A percentile compares a stretch with the other conserved stretches of the same genome.
These are phyloP conservation scores for Heloderma charlesbogerti DNA, from an alignment of 2,113 vertebrate genomes.

Conservation along the genomic window DNA sequence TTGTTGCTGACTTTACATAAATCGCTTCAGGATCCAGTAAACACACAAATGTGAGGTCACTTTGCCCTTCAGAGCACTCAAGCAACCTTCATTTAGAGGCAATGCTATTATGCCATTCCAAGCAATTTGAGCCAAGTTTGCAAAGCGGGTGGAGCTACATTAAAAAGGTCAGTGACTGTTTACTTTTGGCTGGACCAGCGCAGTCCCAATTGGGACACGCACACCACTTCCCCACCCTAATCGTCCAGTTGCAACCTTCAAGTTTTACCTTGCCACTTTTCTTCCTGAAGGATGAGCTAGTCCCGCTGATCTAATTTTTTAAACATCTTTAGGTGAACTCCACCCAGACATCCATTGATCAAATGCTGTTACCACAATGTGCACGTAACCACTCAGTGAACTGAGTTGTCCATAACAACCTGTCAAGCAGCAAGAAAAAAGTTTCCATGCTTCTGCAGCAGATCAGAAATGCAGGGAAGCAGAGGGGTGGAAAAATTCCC, in stretches of 20 bases:
- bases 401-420: not conserved
- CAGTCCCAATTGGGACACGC: not conserved
- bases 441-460: not conserved
- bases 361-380: not conserved
- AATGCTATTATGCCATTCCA: not conserved
- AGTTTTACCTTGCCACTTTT: not conserved
- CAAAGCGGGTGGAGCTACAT: not conserved
- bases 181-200: not conserved
- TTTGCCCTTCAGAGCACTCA: slow-evolving; percentile 4
- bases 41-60: not conserved
- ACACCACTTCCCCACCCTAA: not conserved
- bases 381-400: not conserved
- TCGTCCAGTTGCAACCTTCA: not conserved
- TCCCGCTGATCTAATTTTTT: not conserved
- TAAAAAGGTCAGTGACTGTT: not conserved
- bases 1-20: slow-evolving; percentile 2
- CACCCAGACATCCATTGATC: not conserved
- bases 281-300: not conserved
- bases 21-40: not conserved
- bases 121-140: not conserved
- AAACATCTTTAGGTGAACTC: not conserved
- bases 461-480: not conserved
- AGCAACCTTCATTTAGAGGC: not conserved
- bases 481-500: not conserved
- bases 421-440: not conserved